Evolutionary conservation across 2,888 invertebrate species (phyloP), one percentile per base, ranked within the genome.

Genomic region (Malacosoma neustria): DNA sequence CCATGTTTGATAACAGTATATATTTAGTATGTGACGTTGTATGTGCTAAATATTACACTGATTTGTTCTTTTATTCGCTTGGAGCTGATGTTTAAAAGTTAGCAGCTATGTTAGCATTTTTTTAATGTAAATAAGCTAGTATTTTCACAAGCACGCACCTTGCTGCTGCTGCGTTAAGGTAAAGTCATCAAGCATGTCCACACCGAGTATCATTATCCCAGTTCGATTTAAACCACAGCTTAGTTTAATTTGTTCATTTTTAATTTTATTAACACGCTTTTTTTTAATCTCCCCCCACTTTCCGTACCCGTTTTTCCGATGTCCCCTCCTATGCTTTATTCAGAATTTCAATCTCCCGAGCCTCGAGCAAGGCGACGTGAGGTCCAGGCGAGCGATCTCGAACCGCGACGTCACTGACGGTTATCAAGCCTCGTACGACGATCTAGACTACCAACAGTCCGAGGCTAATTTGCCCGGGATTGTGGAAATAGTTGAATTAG

Each of bases 181-280:
- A n/a, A n/a, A n/a, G 72, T 72, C 64, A 70, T 73, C 70, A 62
- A 57, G 61, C 76, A 75, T 75, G 74, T 45, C 70, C 55, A 59
- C 61, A 51, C 50, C 53, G 40, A 43, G 38, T 48, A 46, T 52
- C 54, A 55, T 54, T 52, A 50, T 47, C 41, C 46, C 56, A 42
- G 48, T 52, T 60, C 47, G 50, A 59, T 51, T 57, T 41, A 54
- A 53, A 52, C 56, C 63, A 61, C 54, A 51, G 72, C 72, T 74
- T 75, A 60, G 57, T 68, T 72, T 72, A 69, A 71, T 73, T 60
- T 63, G 34, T 43, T 49, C 46, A 39, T 66, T 69, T 79, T 76
- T 77, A 67, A 73, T 82, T 84, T 77, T 77, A 85, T 87, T 87
- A 87, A 87, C 87, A 82, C 77, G 84, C 85, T 87, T 86, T 85